Evolutionary conservation across 2,797 vertebrate species (phyloP), one percentile per base, ranked within the genome.

Genomic region (Spinus pinus): DNA sequence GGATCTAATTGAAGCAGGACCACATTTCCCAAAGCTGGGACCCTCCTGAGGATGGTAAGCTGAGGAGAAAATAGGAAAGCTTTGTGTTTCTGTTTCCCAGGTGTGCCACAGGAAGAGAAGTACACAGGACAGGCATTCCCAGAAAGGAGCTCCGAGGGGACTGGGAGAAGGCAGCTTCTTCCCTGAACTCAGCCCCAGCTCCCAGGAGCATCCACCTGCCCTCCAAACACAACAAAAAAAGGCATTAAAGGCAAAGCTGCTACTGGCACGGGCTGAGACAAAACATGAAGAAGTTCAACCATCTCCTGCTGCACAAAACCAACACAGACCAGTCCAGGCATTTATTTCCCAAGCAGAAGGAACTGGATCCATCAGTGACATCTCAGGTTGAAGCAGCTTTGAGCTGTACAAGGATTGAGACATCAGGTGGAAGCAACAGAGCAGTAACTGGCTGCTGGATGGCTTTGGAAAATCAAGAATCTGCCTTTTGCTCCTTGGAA

Each of bases 211-310:
- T 9, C 44, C 46, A 9, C 13, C 37, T 47, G 65, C 39, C 25
- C 53, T 28, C 28, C 61, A 64, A 41, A 35, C 4, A 12, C 9
- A 39, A 44, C 7, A 47, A 33, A 33, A 56, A 28, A 49, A 23
- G 24, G 16, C 41, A 35, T 20, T 49, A 12, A 75, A 93, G 42
- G 57, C 31, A 74, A 39, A 61, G 39, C 42, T 44, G 49, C 31
- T 28, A 19, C 44, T 9, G 3, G 33, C 66, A 33, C 0, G 0
- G 33, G 37, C 65, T 78, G 10, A 49, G 35, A 62, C 62, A 62
- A 58, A n/a, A 70, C 3, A 4, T 1, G 0, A 50, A 62, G 27
- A 27, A 28, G 22, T 53, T 44, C n/a, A 31, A 47, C 28, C 58
- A 31, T 1, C 37, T 87, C 78, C 53, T 15, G 31, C 61, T 22